phyloP scores from a whole-genome alignment of 2,113 vertebrate genomes.

The Symphodus melops region DNA sequence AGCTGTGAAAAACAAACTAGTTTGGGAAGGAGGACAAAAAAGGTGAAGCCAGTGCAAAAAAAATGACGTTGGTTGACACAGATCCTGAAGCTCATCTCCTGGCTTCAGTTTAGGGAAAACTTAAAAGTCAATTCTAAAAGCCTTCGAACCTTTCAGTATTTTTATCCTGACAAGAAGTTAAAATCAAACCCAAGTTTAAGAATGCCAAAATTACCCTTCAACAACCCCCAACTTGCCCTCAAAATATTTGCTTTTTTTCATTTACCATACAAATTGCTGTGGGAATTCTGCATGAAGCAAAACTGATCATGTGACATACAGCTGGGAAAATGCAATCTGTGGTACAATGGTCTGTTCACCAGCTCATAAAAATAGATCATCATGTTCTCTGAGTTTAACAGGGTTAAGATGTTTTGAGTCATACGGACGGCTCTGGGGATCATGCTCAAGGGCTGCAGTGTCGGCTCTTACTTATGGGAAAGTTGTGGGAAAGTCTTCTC shows the following conservation, averaged over 20 bases:
- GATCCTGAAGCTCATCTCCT: too few species aligned
- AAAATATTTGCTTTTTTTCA: not conserved
- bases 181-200: not conserved
- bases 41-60: too few species aligned
- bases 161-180: not conserved
- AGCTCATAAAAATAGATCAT: constrained; percentile 9
- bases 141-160: not conserved
- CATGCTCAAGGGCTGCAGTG: not conserved
- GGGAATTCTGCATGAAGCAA: constrained; percentile 2
- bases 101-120: not conserved
- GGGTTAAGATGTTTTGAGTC: constrained; percentile 54
- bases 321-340: constrained; percentile 9
- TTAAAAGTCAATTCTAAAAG: not conserved
- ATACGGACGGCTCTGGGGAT: constrained; percentile 5
- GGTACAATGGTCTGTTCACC: constrained; percentile 21
- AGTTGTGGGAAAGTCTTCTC: constrained; percentile 67
- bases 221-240: not conserved
- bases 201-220: not conserved
- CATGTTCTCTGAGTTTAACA: constrained; percentile 45
- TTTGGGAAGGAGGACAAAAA: too few species aligned
- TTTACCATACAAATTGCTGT: fast-evolving
- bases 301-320: not conserved
- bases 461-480: constrained; percentile 78
- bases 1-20: too few species aligned
- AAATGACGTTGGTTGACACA: too few species aligned